These are phyloP conservation scores for Charadrius vociferus DNA, from an alignment of 2,113 vertebrate species.

Conservation along the genomic window DNA sequence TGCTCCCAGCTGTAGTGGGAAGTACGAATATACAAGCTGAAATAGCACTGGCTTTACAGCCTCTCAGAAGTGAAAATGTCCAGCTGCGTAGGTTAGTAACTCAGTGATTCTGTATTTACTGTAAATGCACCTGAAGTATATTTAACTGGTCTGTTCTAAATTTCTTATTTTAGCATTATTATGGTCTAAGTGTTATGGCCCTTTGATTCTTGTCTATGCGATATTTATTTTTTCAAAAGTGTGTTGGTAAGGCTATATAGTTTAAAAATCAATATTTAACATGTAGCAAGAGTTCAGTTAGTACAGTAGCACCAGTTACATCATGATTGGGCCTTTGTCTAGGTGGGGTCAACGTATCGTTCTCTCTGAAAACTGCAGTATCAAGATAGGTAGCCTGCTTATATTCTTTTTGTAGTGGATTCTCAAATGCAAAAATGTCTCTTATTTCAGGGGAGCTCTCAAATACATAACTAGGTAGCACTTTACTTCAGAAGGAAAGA, in stretches of 20 bases:
- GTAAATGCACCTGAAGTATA: accelerated
- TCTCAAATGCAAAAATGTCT: background rate
- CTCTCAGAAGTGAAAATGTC: conserved; percentile 83
- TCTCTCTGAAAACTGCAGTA: background rate
- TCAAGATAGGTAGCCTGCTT: background rate
- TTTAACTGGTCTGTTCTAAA: background rate
- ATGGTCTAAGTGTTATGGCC: background rate
- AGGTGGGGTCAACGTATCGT: background rate
- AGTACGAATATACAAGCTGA: conserved; percentile 74
- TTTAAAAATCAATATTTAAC: background rate
- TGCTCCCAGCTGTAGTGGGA: conserved; percentile 72
- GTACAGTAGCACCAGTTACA: background rate
- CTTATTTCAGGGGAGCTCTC: background rate
- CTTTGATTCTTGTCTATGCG: background rate
- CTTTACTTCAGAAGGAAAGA: background rate
- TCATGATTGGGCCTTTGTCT: background rate
- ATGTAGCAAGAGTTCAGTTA: background rate
- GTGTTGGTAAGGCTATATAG: background rate
- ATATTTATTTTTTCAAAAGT: background rate
- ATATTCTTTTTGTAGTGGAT: background rate
- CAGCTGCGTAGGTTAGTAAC: conserved; percentile 82
- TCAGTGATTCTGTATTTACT: background rate
- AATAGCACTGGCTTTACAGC: conserved; percentile 78
- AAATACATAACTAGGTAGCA: background rate
- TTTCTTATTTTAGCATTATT: background rate